phyloP scores from a whole-genome alignment of 2,113 vertebrate genomes.

The Poeciliopsis prolifica region DNA sequence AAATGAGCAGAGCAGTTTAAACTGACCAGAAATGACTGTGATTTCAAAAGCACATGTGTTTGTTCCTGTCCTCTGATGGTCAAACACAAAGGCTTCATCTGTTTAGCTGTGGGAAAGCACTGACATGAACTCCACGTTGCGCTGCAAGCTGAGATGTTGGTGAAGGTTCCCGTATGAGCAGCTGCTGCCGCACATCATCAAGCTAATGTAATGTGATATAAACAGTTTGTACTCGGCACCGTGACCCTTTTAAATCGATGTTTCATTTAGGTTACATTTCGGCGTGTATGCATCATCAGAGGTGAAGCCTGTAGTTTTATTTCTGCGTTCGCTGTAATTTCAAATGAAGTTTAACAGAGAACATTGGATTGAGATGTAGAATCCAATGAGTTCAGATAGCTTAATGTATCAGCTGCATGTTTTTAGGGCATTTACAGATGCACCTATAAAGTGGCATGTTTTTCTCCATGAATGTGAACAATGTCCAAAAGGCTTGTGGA shows the following conservation, averaged over 20 bases:
- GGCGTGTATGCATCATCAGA: background rate
- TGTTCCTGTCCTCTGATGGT: background rate
- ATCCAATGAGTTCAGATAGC: too few relatives aligned
- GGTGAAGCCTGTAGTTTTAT: background rate
- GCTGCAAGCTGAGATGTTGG: slow-evolving; percentile 1
- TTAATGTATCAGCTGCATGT: background rate
- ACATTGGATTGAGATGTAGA: background rate
- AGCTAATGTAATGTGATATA: background rate
- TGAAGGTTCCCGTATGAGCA: background rate
- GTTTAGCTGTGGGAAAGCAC: background rate
- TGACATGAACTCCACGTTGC: background rate
- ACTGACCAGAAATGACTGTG: background rate
- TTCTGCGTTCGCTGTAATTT: background rate
- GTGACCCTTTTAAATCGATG: background rate
- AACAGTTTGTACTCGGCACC: background rate
- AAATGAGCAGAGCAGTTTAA: background rate
- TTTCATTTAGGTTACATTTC: background rate
- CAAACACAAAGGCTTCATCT: background rate
- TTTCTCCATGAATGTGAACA: background rate
- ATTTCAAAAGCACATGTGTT: background rate
- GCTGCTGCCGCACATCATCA: slow-evolving; percentile 17
- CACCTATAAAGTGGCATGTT: background rate
- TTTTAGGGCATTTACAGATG: background rate
- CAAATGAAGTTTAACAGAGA: background rate
- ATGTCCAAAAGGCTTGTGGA: background rate